A percentile compares a stretch with the other conserved stretches of the same genome.
These are phyloP conservation scores for Takifugu rubripes DNA, from an alignment of 2,797 vertebrate species.

Conservation along the genomic window DNA sequence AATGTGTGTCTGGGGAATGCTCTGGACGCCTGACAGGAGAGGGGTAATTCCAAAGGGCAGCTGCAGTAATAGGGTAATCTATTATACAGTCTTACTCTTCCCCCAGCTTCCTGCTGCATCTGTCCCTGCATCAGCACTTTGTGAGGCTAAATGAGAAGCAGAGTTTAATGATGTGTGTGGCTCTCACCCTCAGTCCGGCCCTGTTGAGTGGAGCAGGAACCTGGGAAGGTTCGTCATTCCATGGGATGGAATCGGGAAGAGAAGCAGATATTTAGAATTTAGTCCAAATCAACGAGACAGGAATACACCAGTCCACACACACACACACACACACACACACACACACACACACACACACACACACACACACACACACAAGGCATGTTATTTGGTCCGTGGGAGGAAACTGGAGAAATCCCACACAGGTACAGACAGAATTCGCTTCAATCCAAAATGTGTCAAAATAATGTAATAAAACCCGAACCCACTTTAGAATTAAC, in stretches of 20 bases:
- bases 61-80: conserved; percentile 79
- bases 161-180: conserved; percentile 75
- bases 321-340: conserved; percentile 12
- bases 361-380: background rate
- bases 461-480: too few relatives aligned
- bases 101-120: conserved; percentile 47
- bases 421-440: too few relatives aligned
- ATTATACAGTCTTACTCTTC: conserved; percentile 71
- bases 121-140: conserved; percentile 78
- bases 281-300: conserved; percentile 1
- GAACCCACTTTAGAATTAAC: too few relatives aligned
- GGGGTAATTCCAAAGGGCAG: conserved; percentile 72
- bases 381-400: too few relatives aligned
- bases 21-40: conserved; percentile 54
- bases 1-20: conserved; percentile 45
- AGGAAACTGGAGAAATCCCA: too few relatives aligned
- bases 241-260: too few relatives aligned
- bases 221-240: too few relatives aligned
- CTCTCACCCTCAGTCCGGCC: conserved; percentile 42
- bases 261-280: too few relatives aligned
- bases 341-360: conserved; percentile 1
- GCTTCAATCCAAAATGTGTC: too few relatives aligned
- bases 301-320: background rate
- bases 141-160: conserved; percentile 70
- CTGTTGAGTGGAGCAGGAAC: conserved; percentile 24